Evolutionary conservation across 1,140 invertebrate genomes (phyloP).

Genomic region (Vollenhovia emeryi): DNA sequence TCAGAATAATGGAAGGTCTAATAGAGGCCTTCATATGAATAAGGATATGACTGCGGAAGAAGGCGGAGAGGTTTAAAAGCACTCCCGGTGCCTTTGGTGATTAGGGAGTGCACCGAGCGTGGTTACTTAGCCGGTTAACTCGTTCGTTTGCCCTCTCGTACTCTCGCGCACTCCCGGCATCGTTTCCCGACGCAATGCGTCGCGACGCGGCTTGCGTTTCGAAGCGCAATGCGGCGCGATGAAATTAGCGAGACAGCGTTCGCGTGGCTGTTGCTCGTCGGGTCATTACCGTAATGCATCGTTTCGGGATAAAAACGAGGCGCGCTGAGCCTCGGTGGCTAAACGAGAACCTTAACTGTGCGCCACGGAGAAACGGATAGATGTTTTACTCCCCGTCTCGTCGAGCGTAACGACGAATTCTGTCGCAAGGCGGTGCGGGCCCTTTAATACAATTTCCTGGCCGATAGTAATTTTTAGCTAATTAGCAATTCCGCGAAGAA

Average conservation of each 20-base stretch:
- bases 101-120: conserved; percentile 54
- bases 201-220: conserved; percentile 8
- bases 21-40: conserved; percentile 46
- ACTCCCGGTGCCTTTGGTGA: conserved; percentile 55
- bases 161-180: neutral
- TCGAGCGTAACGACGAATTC: neutral
- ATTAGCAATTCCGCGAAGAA: neutral
- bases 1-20: conserved; percentile 53
- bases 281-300: conserved; percentile 51
- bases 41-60: conserved; percentile 46
- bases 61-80: conserved; percentile 57
- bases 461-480: conserved; percentile 10
- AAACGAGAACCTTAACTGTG: neutral
- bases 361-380: neutral
- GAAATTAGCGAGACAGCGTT: conserved; percentile 38
- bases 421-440: neutral
- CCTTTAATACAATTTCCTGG: neutral
- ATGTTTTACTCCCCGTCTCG: neutral
- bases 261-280: neutral
- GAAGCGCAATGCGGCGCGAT: conserved; percentile 22
- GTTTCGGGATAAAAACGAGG: conserved; percentile 11
- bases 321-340: neutral
- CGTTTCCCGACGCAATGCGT: conserved; percentile 4
- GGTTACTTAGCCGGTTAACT: conserved; percentile 58
- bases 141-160: neutral